Base-by-base conservation (phyloP, 2,888 invertebrate genomes). In the Sepiola atlantica region DNA sequence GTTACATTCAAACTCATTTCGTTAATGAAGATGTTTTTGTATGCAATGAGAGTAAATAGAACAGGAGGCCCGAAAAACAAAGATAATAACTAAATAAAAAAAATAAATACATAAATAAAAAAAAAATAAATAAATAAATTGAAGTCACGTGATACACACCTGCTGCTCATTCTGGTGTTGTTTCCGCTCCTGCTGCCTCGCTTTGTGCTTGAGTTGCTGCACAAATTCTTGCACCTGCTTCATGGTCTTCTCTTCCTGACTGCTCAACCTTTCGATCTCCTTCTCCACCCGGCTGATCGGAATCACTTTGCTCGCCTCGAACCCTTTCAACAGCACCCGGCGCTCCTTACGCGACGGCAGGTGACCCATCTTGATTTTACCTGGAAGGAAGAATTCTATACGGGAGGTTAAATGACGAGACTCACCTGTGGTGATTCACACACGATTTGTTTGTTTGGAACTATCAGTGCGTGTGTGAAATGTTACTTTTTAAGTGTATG, bases 381-480 rank as follows among this genome's bases (percentile, higher is more conserved):
- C 77, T 77, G 77, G 77, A 77, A 77, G 77, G 77, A 77, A 77
- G 77, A 77, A 77, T 77, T 77, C 77, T 77, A 77, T 77, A n/a
- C 77, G 77, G n/a, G 77, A n/a, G 77, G 28, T 77, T 77, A 77
- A 77, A 77, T 77, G 77, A 28, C 28, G 77, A 77, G n/a, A 77
- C n/a, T n/a, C 77, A 77, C n/a, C 77, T 28, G n/a, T n/a, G 77
- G 77, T 77, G n/a, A 77, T 77, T 77, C 2, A n/a, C n/a, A n/a
- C n/a, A n/a, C n/a, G n/a, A n/a, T n/a, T n/a, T n/a, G n/a, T n/a
- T n/a, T n/a, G n/a, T n/a, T n/a, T n/a, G n/a, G n/a, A n/a, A n/a
- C n/a, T n/a, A n/a, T n/a, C n/a, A n/a, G n/a, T n/a, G n/a, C n/a
- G n/a, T n/a, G n/a, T n/a, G n/a, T n/a, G n/a, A n/a, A n/a, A n/a